phyloP scores from a whole-genome alignment of 2,797 vertebrate species.

The Zenarchopterus dispar region DNA sequence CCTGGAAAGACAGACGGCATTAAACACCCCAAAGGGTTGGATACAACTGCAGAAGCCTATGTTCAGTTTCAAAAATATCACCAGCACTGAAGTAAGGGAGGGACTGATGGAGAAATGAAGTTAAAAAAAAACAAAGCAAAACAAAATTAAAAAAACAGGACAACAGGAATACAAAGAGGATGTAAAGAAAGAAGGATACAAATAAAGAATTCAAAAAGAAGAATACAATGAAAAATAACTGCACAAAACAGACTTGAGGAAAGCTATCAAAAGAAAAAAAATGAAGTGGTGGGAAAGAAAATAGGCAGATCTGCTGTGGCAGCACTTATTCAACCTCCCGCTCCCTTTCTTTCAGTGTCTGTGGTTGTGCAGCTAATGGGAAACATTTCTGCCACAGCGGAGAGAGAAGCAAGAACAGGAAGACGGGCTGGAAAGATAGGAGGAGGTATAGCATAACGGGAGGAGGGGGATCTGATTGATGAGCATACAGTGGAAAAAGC shows the following conservation, averaged over 20 bases:
- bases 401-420: slow-evolving; percentile 66
- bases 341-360: slow-evolving; percentile 69
- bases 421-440: slow-evolving; percentile 69
- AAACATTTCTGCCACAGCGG: slow-evolving; percentile 82
- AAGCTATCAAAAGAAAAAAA: slow-evolving; percentile 41
- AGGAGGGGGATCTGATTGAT: slow-evolving; percentile 61
- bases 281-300: slow-evolving; percentile 56
- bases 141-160: slow-evolving; percentile 7
- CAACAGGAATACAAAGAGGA: slow-evolving; percentile 7
- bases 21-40: slow-evolving; percentile 39
- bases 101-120: slow-evolving; percentile 6
- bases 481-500: slow-evolving; percentile 57
- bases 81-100: slow-evolving; percentile 18
- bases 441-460: slow-evolving; percentile 50
- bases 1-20: slow-evolving; percentile 47
- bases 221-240: slow-evolving; percentile 7
- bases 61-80: slow-evolving; percentile 29
- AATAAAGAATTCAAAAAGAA: background rate
- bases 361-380: slow-evolving; percentile 83
- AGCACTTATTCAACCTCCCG: slow-evolving; percentile 71
- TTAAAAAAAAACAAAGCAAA: slow-evolving; percentile 4
- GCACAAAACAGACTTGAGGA: slow-evolving; percentile 27
- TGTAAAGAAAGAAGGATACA: slow-evolving; percentile 6
- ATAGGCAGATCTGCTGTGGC: slow-evolving; percentile 71
- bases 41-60: slow-evolving; percentile 24